Percentiles rank a stretch among this genome's conserved stretches.
Conservation (phyloP, 1,140 invertebrate species). For the Cardiocondyla obscurior region DNA sequence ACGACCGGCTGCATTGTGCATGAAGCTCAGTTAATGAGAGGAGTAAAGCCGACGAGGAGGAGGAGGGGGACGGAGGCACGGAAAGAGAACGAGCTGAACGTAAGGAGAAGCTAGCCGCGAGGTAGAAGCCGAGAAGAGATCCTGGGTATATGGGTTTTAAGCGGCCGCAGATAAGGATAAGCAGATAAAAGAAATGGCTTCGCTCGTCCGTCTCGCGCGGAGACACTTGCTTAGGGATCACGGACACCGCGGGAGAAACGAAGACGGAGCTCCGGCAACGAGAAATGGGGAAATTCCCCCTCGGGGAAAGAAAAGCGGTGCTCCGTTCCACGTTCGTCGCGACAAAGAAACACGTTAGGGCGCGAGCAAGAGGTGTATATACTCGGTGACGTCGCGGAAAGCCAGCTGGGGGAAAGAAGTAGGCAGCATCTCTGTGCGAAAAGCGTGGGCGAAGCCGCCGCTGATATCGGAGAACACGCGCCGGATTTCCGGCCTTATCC, state of each 20-base stretch:
- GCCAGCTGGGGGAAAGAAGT: constrained; percentile 7
- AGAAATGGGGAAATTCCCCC: background rate
- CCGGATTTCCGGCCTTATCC: constrained; percentile 68
- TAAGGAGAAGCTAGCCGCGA: constrained; percentile 25
- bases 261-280: background rate
- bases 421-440: constrained; percentile 8
- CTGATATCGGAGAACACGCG: constrained; percentile 61
- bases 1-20: constrained; percentile 66
- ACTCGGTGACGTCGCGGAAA: background rate
- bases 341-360: constrained; percentile 23
- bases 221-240: constrained; percentile 29
- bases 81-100: background rate
- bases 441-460: constrained; percentile 51
- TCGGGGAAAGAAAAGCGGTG: constrained; percentile 18
- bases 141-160: constrained; percentile 58
- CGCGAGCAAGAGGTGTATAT: constrained; percentile 9
- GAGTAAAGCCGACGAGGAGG: constrained; percentile 59
- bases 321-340: background rate
- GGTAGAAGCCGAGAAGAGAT: constrained; percentile 7
- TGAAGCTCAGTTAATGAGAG: constrained; percentile 75
- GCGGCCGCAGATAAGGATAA: constrained; percentile 66
- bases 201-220: constrained; percentile 23
- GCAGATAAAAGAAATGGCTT: constrained; percentile 66
- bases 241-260: background rate
- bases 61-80: background rate